A percentile compares a stretch with the other conserved stretches of the same genome.
These are phyloP conservation scores for Amiota minor DNA, from an alignment of 2,888 invertebrate genomes.

Conservation along the genomic window DNA sequence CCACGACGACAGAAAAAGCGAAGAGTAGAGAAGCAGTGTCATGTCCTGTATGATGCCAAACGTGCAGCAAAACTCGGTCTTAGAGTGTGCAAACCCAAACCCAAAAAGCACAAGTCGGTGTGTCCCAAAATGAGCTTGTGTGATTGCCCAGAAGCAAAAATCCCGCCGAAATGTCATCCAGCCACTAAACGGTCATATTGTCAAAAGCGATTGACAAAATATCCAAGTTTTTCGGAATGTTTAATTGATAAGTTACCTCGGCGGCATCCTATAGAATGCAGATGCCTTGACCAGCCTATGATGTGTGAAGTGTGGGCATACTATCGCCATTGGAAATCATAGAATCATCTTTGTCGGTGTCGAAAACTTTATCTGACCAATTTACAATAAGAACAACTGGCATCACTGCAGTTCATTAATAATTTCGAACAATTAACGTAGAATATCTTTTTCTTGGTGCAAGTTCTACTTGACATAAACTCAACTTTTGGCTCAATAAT, in stretches of 20 bases:
- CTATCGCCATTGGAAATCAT: conserved; percentile 52
- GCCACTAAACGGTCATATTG: conserved; percentile 24
- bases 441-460: too few relatives aligned
- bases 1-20: neutral
- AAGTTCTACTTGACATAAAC: too few relatives aligned
- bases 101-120: too few relatives aligned
- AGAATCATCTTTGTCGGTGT: conserved; percentile 17
- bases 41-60: neutral
- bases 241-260: conserved; percentile 43
- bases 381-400: too few relatives aligned
- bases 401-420: too few relatives aligned
- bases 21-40: too few relatives aligned
- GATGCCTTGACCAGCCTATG: conserved; percentile 47
- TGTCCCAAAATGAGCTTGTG: conserved; percentile 10
- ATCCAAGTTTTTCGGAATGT: conserved; percentile 57
- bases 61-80: conserved; percentile 31
- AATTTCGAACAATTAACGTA: too few relatives aligned
- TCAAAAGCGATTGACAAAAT: conserved; percentile 50
- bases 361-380: too few relatives aligned
- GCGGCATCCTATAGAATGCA: conserved; percentile 47
- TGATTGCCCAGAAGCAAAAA: conserved; percentile 10
- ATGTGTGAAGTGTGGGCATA: conserved; percentile 58
- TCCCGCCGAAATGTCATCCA: neutral
- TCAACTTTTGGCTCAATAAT: too few relatives aligned
- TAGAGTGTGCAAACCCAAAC: neutral